phyloP scores from a whole-genome alignment of 2,797 vertebrate species.

The Eupleurogrammus muticus region DNA sequence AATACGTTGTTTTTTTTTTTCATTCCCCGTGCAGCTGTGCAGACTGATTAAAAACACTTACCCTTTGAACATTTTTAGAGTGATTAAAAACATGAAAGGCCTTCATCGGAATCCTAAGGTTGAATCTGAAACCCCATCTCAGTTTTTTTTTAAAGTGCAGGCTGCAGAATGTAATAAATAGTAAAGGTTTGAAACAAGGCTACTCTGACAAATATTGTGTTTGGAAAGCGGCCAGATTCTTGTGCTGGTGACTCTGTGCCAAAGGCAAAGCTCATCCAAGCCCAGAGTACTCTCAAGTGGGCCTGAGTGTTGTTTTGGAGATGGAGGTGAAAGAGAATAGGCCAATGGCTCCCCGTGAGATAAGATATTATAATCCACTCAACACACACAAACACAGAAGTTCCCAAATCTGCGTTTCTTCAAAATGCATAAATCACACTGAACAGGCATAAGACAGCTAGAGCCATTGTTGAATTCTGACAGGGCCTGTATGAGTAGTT shows the following conservation, averaged over 20 bases:
- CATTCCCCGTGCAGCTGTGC: slow-evolving; percentile 54
- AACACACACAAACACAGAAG: slow-evolving; percentile 50
- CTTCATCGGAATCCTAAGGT: slow-evolving; percentile 57
- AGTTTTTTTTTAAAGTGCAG: slow-evolving; percentile 17
- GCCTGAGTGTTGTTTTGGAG: slow-evolving; percentile 84
- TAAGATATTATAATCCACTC: slow-evolving; percentile 75
- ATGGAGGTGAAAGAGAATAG: slow-evolving; percentile 74
- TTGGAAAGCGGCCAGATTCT: slow-evolving; percentile 81
- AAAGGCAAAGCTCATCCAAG: slow-evolving; percentile 79
- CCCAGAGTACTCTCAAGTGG: slow-evolving; percentile 81
- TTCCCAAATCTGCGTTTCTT: slow-evolving; percentile 45
- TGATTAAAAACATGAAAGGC: slow-evolving; percentile 69
- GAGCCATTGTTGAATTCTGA: slow-evolving; percentile 44
- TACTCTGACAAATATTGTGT: slow-evolving; percentile 84
- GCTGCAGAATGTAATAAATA: slow-evolving; percentile 81
- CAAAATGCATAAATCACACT: slow-evolving; percentile 27
- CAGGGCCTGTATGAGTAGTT: slow-evolving; percentile 18
- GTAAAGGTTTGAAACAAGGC: slow-evolving; percentile 79
- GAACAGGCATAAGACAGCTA: slow-evolving; percentile 29
- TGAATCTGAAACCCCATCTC: slow-evolving; percentile 67
- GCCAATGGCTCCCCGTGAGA: slow-evolving; percentile 72
- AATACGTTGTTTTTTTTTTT: slow-evolving; percentile 39
- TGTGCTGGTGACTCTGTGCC: slow-evolving; percentile 76
- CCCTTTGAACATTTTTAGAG: slow-evolving; percentile 58
- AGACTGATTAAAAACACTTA: slow-evolving; percentile 70